phyloP scores from a whole-genome alignment of 2,888 invertebrate species.

The Criorhina ranunculi region DNA sequence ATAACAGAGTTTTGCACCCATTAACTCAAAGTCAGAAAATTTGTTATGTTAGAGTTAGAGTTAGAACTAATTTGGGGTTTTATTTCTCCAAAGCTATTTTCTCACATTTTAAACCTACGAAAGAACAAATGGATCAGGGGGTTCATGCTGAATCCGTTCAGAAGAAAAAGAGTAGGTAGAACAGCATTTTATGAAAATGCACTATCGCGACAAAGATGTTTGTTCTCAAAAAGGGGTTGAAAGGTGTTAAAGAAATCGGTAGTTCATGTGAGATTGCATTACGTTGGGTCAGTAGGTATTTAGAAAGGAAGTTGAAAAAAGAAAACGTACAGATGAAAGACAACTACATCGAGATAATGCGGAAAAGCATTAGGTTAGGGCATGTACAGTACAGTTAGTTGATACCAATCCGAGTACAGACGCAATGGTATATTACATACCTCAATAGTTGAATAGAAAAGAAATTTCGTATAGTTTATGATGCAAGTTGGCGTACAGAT shows the following conservation, averaged over 20 bases:
- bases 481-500: constrained; percentile 30
- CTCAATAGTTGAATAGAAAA: constrained; percentile 28
- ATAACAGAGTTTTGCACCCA: no score
- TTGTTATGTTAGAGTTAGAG: no score
- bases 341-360: constrained; percentile 3
- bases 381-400: background rate
- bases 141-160: constrained; percentile 1
- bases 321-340: background rate
- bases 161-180: constrained; percentile 31
- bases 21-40: no score
- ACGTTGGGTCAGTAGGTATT: constrained; percentile 6
- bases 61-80: no score
- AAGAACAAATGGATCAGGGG: constrained; percentile 15
- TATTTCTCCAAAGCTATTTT: no score
- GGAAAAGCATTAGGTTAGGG: background rate
- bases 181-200: constrained; percentile 9
- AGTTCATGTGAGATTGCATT: background rate
- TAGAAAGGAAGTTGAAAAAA: background rate
- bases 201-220: constrained; percentile 1
- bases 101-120: no score
- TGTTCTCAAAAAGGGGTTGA: constrained; percentile 11
- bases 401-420: no score
- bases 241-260: background rate
- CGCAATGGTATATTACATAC: constrained; percentile 23
- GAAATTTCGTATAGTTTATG: constrained; percentile 15